Evolutionary conservation across 2,888 invertebrate genomes (phyloP).

Genomic region (Perizoma affinitatum): DNA sequence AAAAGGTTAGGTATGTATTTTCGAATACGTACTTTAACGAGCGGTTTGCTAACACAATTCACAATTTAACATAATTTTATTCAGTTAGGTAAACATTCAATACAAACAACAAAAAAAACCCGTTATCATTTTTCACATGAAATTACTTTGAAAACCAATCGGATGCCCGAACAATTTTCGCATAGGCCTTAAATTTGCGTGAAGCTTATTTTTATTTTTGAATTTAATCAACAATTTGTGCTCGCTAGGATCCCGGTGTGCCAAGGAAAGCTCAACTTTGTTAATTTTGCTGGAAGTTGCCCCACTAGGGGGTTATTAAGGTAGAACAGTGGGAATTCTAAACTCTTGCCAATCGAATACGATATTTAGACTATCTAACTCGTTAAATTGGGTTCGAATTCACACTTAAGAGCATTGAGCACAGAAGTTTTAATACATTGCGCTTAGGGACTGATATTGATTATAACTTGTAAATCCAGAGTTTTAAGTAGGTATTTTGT

Average conservation of each 20-base stretch:
- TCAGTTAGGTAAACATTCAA: neutral
- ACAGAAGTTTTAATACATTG: conserved; percentile 15
- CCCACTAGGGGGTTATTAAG: conserved; percentile 69
- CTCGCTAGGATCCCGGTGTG: conserved; percentile 60
- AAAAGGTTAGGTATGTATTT: too few species aligned
- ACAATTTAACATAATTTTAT: too few species aligned
- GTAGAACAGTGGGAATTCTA: conserved; percentile 34
- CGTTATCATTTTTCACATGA: conserved; percentile 18
- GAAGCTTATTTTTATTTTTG: conserved; percentile 69
- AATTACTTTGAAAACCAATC: conserved; percentile 29
- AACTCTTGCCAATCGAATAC: conserved; percentile 20
- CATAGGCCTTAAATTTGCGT: conserved; percentile 50
- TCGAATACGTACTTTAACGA: too few species aligned
- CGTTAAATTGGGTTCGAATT: conserved; percentile 18
- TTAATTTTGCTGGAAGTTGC: conserved; percentile 77
- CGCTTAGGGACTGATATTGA: conserved; percentile 18
- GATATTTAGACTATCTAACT: conserved; percentile 22
- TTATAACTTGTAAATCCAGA: conserved; percentile 5
- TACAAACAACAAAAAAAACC: conserved; percentile 6
- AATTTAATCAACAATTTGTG: conserved; percentile 77
- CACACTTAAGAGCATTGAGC: conserved; percentile 8
- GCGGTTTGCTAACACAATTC: too few species aligned
- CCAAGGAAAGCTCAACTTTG: conserved; percentile 67
- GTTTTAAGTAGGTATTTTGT: too few species aligned
- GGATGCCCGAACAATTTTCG: conserved; percentile 44